Base-by-base conservation (phyloP, 2,113 vertebrate species). In the Rafetus swinhoei region DNA sequence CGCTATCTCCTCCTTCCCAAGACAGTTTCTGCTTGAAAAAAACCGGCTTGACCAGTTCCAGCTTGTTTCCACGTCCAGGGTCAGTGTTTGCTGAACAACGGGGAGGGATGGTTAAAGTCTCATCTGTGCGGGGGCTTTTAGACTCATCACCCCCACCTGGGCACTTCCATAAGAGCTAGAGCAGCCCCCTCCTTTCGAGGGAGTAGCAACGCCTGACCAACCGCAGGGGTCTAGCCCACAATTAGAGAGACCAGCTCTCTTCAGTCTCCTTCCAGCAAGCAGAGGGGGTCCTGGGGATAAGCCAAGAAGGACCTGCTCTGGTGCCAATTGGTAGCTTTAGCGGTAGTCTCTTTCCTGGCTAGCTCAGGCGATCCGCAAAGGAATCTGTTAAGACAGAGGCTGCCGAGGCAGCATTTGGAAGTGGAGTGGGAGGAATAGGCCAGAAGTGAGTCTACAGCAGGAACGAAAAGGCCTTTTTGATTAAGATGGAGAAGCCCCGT, bases 291-390 rank as follows among this genome's bases (percentile, higher is more conserved):
- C 14, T 35, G 22, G 9, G 10, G 32, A n/a, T 32, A 74, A 56
- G 29, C 56, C 29, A 55, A 76, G 24, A 24, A 56, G 25, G 35
- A 11, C 54, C 79, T 50, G 84, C 7, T 59, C 27, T 45, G n/a
- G 7, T 13, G 39, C 39, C 39, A 69, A 12, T 12, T 76, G 18
- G 54, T 50, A 86, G 29, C 45, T 54, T 85, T 74, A 60, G 32
- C 56, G 50, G 69, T 59, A 81, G 74, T 79, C 27, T 27, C 52
- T 29, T 57, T 56, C 82, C 72, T 50, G 84, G 84, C 57, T 77
- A 77, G 57, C 84, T 86, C 77, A 85, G 50, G 79, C 77, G 77
- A 86, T 60, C 72, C 79, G 22, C 50, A 57, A 79, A 21, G 18
- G 18, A 86, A 86, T 69, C 81, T 19, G 24, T 14, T 25, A 57